Conservation (phyloP, 2,113 vertebrate species). For the Scalopus aquaticus region DNA sequence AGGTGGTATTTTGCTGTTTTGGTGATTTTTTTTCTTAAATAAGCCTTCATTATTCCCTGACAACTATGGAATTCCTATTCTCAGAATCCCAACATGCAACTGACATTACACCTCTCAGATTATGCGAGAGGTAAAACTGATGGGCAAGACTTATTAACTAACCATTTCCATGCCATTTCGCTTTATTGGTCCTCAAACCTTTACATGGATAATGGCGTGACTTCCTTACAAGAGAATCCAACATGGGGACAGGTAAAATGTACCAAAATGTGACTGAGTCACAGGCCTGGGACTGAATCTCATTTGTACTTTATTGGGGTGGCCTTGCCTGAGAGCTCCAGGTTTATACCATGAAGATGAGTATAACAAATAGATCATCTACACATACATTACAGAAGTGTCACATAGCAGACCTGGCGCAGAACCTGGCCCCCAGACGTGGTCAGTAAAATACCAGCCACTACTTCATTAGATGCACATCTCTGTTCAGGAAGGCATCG, state of each 20-base stretch:
- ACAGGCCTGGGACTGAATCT: neutral
- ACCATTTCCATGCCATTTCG: conserved; percentile 7
- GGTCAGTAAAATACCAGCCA: conserved; percentile 9
- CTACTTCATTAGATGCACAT: neutral
- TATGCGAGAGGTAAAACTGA: conserved; percentile 11
- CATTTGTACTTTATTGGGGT: neutral
- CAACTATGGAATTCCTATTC: neutral
- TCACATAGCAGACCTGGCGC: neutral
- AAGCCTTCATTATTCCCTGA: neutral
- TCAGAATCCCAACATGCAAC: neutral
- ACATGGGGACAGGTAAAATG: neutral
- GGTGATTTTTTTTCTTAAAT: neutral
- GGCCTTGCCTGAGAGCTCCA: neutral
- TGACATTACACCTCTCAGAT: neutral
- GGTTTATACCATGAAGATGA: neutral
- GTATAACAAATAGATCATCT: neutral
- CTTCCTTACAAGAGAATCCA: neutral
- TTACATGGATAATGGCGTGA: neutral
- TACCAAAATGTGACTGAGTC: neutral
- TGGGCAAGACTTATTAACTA: neutral
- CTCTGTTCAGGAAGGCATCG: neutral
- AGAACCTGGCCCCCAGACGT: neutral
- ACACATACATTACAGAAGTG: neutral
- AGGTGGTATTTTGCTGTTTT: neutral
- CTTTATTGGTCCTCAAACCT: neutral